These are phyloP conservation scores for Oophaga pumilio DNA, from an alignment of 2,113 vertebrate genomes.

Conservation along the genomic window DNA sequence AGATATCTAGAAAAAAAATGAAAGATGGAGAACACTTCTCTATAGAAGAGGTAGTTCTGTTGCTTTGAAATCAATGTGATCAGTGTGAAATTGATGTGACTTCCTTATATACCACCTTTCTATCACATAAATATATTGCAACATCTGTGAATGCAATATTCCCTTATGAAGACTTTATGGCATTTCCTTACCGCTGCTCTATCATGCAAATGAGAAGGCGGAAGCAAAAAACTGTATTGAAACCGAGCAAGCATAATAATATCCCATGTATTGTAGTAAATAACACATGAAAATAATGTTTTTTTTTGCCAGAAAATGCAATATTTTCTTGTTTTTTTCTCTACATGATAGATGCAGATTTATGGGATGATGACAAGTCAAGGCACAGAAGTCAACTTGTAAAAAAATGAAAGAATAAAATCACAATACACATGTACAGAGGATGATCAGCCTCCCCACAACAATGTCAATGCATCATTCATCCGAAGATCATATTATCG, in stretches of 20 bases:
- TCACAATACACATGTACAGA: not conserved
- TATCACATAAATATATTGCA: not conserved
- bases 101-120: too few species aligned
- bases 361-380: not conserved
- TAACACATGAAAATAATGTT: not conserved
- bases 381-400: not conserved
- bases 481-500: not conserved
- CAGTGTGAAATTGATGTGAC: too few species aligned
- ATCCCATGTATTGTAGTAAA: not conserved
- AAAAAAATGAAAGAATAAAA: not conserved
- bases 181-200: not conserved
- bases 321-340: not conserved
- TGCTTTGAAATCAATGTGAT: too few species aligned
- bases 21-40: too few species aligned
- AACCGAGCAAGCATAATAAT: not conserved
- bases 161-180: not conserved
- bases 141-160: not conserved
- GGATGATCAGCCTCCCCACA: not conserved
- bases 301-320: not conserved
- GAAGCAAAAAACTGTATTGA: not conserved
- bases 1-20: too few species aligned
- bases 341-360: not conserved
- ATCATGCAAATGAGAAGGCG: not conserved
- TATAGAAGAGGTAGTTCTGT: too few species aligned
- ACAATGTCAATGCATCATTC: conserved; percentile 3